These are phyloP conservation scores for Peromyscus californicus DNA, from an alignment of 2,113 vertebrate species.

Conservation along the genomic window DNA sequence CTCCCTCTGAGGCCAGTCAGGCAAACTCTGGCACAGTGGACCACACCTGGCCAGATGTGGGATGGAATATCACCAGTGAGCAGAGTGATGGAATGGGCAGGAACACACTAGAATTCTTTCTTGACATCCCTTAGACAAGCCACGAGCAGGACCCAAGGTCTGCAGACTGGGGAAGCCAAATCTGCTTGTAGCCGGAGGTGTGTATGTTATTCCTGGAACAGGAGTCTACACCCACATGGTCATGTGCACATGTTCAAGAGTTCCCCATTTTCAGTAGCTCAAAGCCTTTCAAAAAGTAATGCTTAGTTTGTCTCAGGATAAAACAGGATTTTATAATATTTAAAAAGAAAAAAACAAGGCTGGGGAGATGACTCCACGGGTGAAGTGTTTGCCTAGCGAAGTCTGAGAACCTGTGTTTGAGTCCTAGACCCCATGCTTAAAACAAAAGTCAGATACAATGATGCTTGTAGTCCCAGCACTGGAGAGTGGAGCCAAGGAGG, in stretches of 20 bases:
- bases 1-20: constrained; percentile 69
- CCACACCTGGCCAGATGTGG: constrained; percentile 76
- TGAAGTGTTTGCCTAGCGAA: background rate
- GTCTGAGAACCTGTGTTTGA: background rate
- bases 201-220: constrained; percentile 78
- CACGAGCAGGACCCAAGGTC: constrained; percentile 63
- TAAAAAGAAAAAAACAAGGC: background rate
- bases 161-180: background rate
- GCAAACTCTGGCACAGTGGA: constrained; percentile 60
- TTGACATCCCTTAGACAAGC: constrained; percentile 18
- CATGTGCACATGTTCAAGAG: background rate
- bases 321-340: constrained; percentile 35
- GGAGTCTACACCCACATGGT: background rate
- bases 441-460: background rate
- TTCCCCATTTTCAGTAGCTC: constrained; percentile 25
- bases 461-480: background rate
- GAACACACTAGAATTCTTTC: constrained; percentile 62
- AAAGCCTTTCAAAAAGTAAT: constrained; percentile 58
- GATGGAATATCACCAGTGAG: constrained; percentile 67
- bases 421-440: background rate
- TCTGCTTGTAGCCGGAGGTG: constrained; percentile 56
- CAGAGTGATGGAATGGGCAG: background rate
- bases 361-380: background rate
- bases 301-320: background rate
- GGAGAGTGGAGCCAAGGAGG: background rate